Evolutionary conservation across 1,140 invertebrate genomes (phyloP).

Genomic region (Latrodectus geometricus): DNA sequence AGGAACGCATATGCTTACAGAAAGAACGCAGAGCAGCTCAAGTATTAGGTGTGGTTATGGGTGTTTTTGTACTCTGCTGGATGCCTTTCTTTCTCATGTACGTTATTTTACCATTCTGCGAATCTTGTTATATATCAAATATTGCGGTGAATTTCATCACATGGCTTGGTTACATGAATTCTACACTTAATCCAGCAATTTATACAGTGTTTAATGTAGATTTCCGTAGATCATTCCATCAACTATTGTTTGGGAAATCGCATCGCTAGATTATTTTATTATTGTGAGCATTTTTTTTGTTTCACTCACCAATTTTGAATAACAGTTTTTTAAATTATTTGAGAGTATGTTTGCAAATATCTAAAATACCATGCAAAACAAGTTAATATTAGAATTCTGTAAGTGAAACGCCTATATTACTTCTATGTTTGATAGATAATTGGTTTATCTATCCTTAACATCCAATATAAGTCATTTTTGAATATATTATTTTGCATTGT

Average conservation of each 20-base stretch:
- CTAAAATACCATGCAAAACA: too few relatives aligned
- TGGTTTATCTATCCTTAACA: too few relatives aligned
- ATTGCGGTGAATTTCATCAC: slow-evolving; percentile 89
- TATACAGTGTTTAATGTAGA: slow-evolving; percentile 99
- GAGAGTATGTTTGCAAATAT: too few relatives aligned
- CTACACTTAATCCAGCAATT: slow-evolving; percentile 95
- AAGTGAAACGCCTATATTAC: too few relatives aligned
- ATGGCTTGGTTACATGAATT: slow-evolving; percentile 98
- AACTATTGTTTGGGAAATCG: slow-evolving; percentile 61
- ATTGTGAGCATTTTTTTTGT: neutral
- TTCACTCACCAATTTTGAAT: too few relatives aligned
- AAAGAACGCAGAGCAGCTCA: slow-evolving; percentile 91
- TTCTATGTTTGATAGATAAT: too few relatives aligned
- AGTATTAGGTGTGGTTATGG: slow-evolving; percentile 92
- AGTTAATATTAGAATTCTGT: too few relatives aligned
- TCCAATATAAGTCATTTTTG: too few relatives aligned
- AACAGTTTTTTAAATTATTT: too few relatives aligned
- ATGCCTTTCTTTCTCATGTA: slow-evolving; percentile 97
- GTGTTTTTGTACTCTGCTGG: slow-evolving; percentile 95
- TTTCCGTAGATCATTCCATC: slow-evolving; percentile 91
- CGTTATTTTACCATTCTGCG: slow-evolving; percentile 89
- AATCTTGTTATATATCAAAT: slow-evolving; percentile 79
- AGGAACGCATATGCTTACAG: slow-evolving; percentile 91
- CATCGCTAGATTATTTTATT: neutral
- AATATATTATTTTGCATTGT: too few relatives aligned